A percentile compares a stretch with the other conserved stretches of the same genome.
Conservation (phyloP, 2,113 vertebrate species). For the Brachirus orientalis region DNA sequence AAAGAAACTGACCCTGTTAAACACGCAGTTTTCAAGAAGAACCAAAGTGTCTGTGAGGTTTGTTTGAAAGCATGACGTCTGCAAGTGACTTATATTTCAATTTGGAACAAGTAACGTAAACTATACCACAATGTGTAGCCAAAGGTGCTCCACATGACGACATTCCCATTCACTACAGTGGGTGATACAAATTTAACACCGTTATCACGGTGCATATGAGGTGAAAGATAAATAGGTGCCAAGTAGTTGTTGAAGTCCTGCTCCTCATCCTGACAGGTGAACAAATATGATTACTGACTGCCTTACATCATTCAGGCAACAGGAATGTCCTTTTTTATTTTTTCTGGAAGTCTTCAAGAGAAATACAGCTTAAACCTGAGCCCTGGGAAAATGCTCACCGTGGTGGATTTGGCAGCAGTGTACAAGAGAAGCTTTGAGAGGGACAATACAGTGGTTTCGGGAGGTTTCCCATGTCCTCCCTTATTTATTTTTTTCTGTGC, state of each 20-base stretch:
- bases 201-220: slow-evolving; percentile 25
- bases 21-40: slow-evolving; percentile 30
- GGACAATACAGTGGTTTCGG: slow-evolving; percentile 66
- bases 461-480: slow-evolving; percentile 70
- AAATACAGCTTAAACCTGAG: slow-evolving; percentile 67
- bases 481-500: slow-evolving; percentile 60
- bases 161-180: slow-evolving; percentile 56
- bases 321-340: slow-evolving; percentile 67
- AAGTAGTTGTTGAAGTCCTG: slow-evolving; percentile 17
- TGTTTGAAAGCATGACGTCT: slow-evolving; percentile 61
- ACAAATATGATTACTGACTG: slow-evolving; percentile 64
- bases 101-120: slow-evolving; percentile 57
- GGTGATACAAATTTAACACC: slow-evolving; percentile 49
- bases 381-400: slow-evolving; percentile 60
- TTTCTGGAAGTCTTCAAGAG: slow-evolving; percentile 67
- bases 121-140: slow-evolving; percentile 54
- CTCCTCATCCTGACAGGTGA: slow-evolving; percentile 67
- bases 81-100: slow-evolving; percentile 61
- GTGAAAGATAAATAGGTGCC: slow-evolving; percentile 25
- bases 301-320: slow-evolving; percentile 43
- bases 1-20: slow-evolving; percentile 40
- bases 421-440: slow-evolving; percentile 76
- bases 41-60: slow-evolving; percentile 35
- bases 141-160: slow-evolving; percentile 57
- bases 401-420: slow-evolving; percentile 70